Percentiles rank a stretch among this genome's conserved stretches.
Conservation (phyloP, 2,888 invertebrate species). For the Clivina fossor region DNA sequence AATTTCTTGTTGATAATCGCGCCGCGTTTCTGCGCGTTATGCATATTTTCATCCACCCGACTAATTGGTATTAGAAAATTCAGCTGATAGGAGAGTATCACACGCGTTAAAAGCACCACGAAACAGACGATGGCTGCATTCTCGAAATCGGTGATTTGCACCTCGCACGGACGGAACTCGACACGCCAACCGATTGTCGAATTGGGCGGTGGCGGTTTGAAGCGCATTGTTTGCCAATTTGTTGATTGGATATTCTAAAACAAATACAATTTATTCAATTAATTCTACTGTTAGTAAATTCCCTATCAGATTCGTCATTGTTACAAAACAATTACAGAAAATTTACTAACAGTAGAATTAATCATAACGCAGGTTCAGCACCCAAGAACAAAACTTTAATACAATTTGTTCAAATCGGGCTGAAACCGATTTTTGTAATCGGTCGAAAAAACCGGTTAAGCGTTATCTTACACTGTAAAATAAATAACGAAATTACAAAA, state of each 20-base stretch:
- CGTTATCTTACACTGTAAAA: no score
- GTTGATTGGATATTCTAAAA: slow-evolving; percentile 94
- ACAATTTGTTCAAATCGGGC: no score
- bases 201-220: slow-evolving; percentile 96
- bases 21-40: slow-evolving; percentile 87
- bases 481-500: no score
- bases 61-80: slow-evolving; percentile 97
- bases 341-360: no score
- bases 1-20: slow-evolving; percentile 84
- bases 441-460: no score
- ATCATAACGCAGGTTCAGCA: no score
- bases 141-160: slow-evolving; percentile 98
- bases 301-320: no score
- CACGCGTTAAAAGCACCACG: slow-evolving; percentile 92
- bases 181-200: slow-evolving; percentile 98
- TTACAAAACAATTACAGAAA: no score
- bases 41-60: slow-evolving; percentile 97
- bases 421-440: no score
- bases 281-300: no score
- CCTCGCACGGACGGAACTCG: slow-evolving; percentile 98
- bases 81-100: slow-evolving; percentile 93
- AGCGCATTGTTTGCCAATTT: slow-evolving; percentile 99
- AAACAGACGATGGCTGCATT: slow-evolving; percentile 99
- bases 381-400: no score
- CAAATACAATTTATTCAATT: neutral